Percentiles rank a stretch among this genome's conserved stretches.
These are phyloP conservation scores for Zonitis immaculata DNA, from an alignment of 2,888 invertebrate genomes.

Conservation along the genomic window DNA sequence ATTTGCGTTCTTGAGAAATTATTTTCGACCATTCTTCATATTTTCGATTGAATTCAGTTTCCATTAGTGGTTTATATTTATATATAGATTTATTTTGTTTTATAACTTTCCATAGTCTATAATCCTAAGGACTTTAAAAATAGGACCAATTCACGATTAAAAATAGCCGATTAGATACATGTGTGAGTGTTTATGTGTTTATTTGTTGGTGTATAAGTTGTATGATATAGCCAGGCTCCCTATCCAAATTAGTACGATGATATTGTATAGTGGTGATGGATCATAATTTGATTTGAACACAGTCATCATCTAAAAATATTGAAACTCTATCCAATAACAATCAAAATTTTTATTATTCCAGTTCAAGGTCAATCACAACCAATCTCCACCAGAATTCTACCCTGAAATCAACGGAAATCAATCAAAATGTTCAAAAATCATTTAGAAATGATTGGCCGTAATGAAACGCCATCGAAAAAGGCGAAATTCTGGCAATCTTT, in stretches of 20 bases:
- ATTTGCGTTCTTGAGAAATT: too few species aligned
- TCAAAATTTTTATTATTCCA: too few species aligned
- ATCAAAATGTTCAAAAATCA: conserved; percentile 84
- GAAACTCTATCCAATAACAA: too few species aligned
- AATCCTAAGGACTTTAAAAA: conserved; percentile 4
- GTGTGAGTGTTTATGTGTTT: not conserved
- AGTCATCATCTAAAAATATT: conserved; percentile 1
- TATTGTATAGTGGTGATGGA: not conserved
- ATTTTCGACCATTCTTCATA: not conserved
- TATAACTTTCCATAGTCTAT: too few species aligned
- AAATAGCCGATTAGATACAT: not conserved
- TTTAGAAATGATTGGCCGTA: conserved; percentile 91
- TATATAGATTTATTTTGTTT: too few species aligned
- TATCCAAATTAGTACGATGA: conserved; percentile 25
- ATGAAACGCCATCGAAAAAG: conserved; percentile 87
- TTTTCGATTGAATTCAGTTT: too few species aligned
- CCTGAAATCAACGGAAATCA: conserved; percentile 45
- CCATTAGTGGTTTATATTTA: too few species aligned
- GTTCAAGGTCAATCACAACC: conserved; percentile 66
- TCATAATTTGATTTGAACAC: not conserved
- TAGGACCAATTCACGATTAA: conserved; percentile 15
- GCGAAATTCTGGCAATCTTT: conserved; percentile 93
- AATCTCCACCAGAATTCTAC: conserved; percentile 48
- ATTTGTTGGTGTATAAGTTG: not conserved
- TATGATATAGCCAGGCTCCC: conserved; percentile 9